Evolutionary conservation across 2,888 invertebrate species (phyloP).

Genomic region (Stenurella melanura): DNA sequence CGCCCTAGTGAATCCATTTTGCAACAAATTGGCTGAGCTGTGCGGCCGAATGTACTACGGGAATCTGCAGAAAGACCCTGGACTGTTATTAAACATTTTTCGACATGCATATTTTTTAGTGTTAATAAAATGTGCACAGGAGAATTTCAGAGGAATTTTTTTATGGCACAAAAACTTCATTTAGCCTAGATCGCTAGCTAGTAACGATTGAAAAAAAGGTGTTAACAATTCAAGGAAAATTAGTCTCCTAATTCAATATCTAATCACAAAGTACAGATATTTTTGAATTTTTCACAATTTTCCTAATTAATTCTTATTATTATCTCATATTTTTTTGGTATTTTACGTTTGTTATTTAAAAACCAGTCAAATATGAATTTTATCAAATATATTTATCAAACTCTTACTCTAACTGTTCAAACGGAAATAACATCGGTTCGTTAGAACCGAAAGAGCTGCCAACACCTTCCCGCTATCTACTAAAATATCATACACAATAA

Average conservation of each 20-base stretch:
- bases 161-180: conserved; percentile 34
- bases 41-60: background rate
- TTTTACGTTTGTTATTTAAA: conserved; percentile 24
- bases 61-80: background rate
- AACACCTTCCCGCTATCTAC: conserved; percentile 24
- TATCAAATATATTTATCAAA: conserved; percentile 24
- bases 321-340: conserved; percentile 9
- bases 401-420: background rate
- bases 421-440: background rate
- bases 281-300: conserved; percentile 27
- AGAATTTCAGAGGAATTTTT: conserved; percentile 23
- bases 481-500: conserved; percentile 26
- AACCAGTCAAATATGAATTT: conserved; percentile 20
- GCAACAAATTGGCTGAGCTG: too few species aligned
- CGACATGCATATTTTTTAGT: conserved; percentile 24
- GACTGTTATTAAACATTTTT: conserved; percentile 13
- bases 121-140: conserved; percentile 32
- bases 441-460: background rate
- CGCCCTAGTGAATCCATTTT: too few species aligned
- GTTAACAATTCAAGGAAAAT: conserved; percentile 34
- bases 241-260: conserved; percentile 21
- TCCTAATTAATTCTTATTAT: conserved; percentile 18
- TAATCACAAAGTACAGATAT: conserved; percentile 29
- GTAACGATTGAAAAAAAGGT: conserved; percentile 36
- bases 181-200: conserved; percentile 24